Percentiles rank a stretch among this genome's conserved stretches.
Conservation (phyloP, 1,140 invertebrate species). For the Rhagoletis zephyria region DNA sequence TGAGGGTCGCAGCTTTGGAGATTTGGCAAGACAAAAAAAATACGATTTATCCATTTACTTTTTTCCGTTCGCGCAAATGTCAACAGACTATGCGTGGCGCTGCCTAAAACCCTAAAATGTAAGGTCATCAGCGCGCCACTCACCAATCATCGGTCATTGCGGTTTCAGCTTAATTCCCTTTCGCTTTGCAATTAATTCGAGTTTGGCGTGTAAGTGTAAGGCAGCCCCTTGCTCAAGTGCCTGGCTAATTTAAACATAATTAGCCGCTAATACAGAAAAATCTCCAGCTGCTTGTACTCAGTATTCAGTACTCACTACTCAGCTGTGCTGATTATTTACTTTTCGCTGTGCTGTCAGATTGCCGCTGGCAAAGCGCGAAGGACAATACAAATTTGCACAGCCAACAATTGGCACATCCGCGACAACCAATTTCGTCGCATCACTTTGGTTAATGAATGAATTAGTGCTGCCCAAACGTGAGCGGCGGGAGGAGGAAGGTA, state of each 20-base stretch:
- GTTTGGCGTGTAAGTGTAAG: not conserved
- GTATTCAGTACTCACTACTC: not conserved
- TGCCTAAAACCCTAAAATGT: not conserved
- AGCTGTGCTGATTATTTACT: not conserved
- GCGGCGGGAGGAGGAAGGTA: no score
- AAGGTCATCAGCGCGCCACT: not conserved
- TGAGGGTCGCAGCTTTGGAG: no score
- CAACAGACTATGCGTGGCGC: not conserved
- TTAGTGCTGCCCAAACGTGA: not conserved
- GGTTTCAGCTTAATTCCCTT: not conserved
- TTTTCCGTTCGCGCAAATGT: not conserved
- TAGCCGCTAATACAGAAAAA: conserved; percentile 39
- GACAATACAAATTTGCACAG: conserved; percentile 41
- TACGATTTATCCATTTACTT: not conserved
- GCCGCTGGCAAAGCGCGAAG: conserved; percentile 14
- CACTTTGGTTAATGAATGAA: conserved; percentile 46
- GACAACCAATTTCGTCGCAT: not conserved
- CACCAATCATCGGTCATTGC: not conserved
- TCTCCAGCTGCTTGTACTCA: not conserved
- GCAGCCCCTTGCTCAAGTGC: conserved; percentile 17
- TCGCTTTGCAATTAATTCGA: not conserved
- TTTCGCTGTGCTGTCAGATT: not conserved
- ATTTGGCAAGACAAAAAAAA: not conserved
- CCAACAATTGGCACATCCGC: not conserved
- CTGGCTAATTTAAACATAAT: conserved; percentile 31